Evolutionary conservation across 2,888 invertebrate species (phyloP), one percentile per base, ranked within the genome.

Genomic region (Zaprionus lineosus): DNA sequence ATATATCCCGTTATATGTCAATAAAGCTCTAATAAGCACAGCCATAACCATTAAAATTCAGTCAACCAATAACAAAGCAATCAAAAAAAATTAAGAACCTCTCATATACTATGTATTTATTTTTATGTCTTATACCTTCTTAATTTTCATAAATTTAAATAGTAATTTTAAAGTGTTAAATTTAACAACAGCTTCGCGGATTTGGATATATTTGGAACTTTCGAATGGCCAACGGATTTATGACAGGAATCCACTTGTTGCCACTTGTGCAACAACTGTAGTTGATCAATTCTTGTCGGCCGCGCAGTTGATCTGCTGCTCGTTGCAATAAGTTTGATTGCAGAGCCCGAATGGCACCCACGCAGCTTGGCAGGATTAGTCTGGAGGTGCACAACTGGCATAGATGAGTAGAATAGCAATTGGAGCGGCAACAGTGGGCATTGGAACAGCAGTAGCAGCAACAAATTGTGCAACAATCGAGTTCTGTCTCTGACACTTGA

Each of bases 311-410:
- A 63, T 21, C 37, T 73, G 61, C 61, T 77, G 62, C 78, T 26
- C 37, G 24, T 7, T 18, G 59, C 4, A 18, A 3, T 11, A 43
- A 33, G 26, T 15, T 34, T 58, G 33, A 59, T 19, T 76, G 84
- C 15, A 78, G 15, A 1, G 79, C 72, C 76, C 88, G 82, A 68
- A 88, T 63, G 81, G 91, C 36, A 91, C 91, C 81, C 92, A 89
- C 50, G 91, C 92, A 88, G 92, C 92, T 56, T 60, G 85, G 76
- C 60, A 84, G 68, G 44, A 77, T 33, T 65, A 70, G 41, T 70
- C 84, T 56, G 56, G 84, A 48, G 61, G 71, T 26, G 74, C 74
- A 59, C 47, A 63, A 61, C 46, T 52, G 52, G 53, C 76, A 70
- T 46, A 55, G 18, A 16, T 50, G 31, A 3, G 65, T n/a, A n/a